Conservation (phyloP, 2,888 invertebrate genomes). For the Tenthredo notha region DNA sequence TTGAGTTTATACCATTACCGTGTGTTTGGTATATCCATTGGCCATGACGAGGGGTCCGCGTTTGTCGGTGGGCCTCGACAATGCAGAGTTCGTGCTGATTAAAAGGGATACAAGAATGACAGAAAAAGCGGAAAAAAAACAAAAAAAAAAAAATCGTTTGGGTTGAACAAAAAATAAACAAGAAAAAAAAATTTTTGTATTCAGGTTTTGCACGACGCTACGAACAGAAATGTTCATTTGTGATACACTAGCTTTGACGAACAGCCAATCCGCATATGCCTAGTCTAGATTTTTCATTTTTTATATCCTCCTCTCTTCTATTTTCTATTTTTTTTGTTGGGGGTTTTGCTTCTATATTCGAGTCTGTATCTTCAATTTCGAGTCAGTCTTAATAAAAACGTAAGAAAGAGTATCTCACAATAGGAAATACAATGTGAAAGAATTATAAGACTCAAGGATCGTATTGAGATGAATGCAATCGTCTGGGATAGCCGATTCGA, state of each 20-base stretch:
- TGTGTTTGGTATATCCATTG: conserved; percentile 62
- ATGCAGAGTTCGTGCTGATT: conserved; percentile 26
- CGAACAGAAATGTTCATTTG: not conserved
- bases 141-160: not conserved
- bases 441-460: not conserved
- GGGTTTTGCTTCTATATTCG: too few species aligned
- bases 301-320: not conserved
- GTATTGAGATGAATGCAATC: not conserved
- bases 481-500: not conserved
- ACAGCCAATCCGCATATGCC: not conserved
- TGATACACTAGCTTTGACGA: not conserved
- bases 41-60: conserved; percentile 57
- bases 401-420: not conserved
- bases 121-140: not conserved
- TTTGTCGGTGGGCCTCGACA: not conserved
- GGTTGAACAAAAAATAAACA: not conserved
- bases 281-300: not conserved
- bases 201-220: not conserved
- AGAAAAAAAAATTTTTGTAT: not conserved
- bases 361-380: too few species aligned
- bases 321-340: too few species aligned
- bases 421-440: not conserved
- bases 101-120: conserved; percentile 23
- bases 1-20: conserved; percentile 61
- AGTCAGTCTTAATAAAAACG: not conserved